phyloP scores from a whole-genome alignment of 2,888 invertebrate genomes.

The Latheticus oryzae region DNA sequence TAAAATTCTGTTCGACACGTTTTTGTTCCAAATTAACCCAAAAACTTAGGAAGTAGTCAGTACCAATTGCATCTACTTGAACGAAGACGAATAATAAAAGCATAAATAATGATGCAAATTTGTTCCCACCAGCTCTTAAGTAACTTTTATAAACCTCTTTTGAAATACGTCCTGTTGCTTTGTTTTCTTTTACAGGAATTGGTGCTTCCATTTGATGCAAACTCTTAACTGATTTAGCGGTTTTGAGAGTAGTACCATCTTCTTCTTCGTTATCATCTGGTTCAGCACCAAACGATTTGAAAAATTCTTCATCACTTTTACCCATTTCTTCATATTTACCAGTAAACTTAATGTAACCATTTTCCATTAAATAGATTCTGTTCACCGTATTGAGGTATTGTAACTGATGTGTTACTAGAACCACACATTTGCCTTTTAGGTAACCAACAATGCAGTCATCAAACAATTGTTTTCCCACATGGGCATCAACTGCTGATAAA shows the following conservation, averaged over 20 bases:
- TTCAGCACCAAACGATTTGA: slow-evolving; percentile 36
- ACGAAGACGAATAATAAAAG: slow-evolving; percentile 46
- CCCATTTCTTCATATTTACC: slow-evolving; percentile 45
- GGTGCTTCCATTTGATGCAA: slow-evolving; percentile 19
- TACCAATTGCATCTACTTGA: slow-evolving; percentile 51
- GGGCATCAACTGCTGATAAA: slow-evolving; percentile 79
- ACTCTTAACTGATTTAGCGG: slow-evolving; percentile 17
- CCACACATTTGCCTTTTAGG: slow-evolving; percentile 53
- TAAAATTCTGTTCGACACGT: slow-evolving; percentile 12
- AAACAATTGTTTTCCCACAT: slow-evolving; percentile 76
- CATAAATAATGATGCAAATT: slow-evolving; percentile 40
- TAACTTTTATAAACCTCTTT: slow-evolving; percentile 41
- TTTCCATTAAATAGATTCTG: slow-evolving; percentile 33
- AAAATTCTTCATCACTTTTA: slow-evolving; percentile 41
- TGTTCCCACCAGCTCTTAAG: slow-evolving; percentile 48
- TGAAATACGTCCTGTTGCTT: slow-evolving; percentile 22
- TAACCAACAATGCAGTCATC: slow-evolving; percentile 74
- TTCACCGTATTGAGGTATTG: slow-evolving; percentile 31
- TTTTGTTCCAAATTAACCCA: slow-evolving; percentile 44
- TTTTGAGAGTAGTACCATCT: slow-evolving; percentile 15
- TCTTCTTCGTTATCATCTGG: slow-evolving; percentile 39
- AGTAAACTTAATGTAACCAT: slow-evolving; percentile 26
- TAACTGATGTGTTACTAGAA: slow-evolving; percentile 35
- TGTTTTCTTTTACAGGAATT: slow-evolving; percentile 28
- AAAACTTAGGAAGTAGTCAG: slow-evolving; percentile 49